Evolutionary conservation across 2,888 invertebrate species (phyloP).

Genomic region (Eilema sororculum): DNA sequence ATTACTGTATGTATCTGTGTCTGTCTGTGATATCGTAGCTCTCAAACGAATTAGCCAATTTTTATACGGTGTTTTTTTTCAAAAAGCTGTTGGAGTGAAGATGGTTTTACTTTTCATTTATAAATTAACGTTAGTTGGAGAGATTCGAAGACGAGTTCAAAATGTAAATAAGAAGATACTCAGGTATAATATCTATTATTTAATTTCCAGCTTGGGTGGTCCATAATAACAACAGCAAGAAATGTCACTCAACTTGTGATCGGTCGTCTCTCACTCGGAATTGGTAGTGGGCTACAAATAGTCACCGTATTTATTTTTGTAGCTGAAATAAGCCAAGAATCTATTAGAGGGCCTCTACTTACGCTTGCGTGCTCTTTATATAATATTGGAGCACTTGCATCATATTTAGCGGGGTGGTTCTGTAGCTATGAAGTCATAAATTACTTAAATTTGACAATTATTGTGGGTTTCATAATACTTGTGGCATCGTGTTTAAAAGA

Average conservation of each 20-base stretch:
- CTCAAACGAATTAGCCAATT: no score
- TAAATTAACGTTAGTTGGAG: no score
- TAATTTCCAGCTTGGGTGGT: constrained; percentile 60
- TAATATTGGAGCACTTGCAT: constrained; percentile 50
- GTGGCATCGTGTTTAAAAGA: constrained; percentile 51
- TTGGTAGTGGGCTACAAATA: constrained; percentile 66
- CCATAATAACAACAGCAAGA: constrained; percentile 54
- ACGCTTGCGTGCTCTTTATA: constrained; percentile 39
- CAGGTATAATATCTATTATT: background rate
- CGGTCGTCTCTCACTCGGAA: constrained; percentile 82
- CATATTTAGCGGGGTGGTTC: constrained; percentile 60
- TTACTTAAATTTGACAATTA: constrained; percentile 50
- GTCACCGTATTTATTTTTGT: constrained; percentile 82
- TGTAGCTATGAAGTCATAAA: constrained; percentile 56
- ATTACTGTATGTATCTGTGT: no score
- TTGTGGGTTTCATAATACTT: constrained; percentile 46
- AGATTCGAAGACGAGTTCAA: background rate
- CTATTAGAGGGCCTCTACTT: constrained; percentile 49
- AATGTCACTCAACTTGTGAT: constrained; percentile 60
- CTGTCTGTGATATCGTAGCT: no score
- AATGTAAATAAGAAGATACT: background rate
- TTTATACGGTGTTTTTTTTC: no score
- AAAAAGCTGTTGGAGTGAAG: no score
- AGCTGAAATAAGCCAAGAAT: constrained; percentile 77
- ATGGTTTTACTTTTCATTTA: no score